Evolutionary conservation across 2,888 invertebrate genomes (phyloP), one percentile per base, ranked within the genome.

Genomic region (Drosophila neotestacea): DNA sequence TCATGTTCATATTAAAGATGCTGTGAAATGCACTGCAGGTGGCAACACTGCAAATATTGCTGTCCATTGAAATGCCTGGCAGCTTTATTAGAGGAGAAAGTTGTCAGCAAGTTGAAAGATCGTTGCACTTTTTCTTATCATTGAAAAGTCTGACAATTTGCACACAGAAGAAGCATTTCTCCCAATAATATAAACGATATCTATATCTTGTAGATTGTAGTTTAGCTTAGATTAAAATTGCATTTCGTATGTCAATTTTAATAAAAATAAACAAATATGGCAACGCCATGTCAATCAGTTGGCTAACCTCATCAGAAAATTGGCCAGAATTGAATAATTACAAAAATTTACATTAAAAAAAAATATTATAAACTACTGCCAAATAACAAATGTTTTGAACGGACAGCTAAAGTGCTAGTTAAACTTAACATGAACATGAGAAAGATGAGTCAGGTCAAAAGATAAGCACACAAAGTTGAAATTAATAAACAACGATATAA

Each of bases 401-500:
- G 32, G 9, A 6, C n/a, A 16, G 16, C 30, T 32, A n/a, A 59
- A 41, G 11, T 38, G 30, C n/a, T 16, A 16, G 6, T 41, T 30
- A 50, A 34, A 41, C 13, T 42, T 27, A 9, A 16, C 42, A 27
- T 13, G 41, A 42, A 34, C 51, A 51, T 34, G 52, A 60, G 41
- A 52, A 11, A n/a, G 28, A n/a, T 44, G 6, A 44, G 16, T 30
- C 54, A 27, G 27, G 38, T 9, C n/a, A 38, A 28, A 51, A 7
- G 1, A n/a, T 4, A 16, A 6, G 13, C 9, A 16, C 16, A 7
- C 6, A 13, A 41, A 27, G 16, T 38, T 39, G 28, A 36, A 38
- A 58, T 47, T 47, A 47, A 59, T 48, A 55, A 34, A 56, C 44
- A 44, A 44, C 6, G 27, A 44, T 32, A 22, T 22, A 22, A 34